Evolutionary conservation across 2,797 vertebrate species (phyloP), one percentile per base, ranked within the genome.

Genomic region (Takifugu rubripes): DNA sequence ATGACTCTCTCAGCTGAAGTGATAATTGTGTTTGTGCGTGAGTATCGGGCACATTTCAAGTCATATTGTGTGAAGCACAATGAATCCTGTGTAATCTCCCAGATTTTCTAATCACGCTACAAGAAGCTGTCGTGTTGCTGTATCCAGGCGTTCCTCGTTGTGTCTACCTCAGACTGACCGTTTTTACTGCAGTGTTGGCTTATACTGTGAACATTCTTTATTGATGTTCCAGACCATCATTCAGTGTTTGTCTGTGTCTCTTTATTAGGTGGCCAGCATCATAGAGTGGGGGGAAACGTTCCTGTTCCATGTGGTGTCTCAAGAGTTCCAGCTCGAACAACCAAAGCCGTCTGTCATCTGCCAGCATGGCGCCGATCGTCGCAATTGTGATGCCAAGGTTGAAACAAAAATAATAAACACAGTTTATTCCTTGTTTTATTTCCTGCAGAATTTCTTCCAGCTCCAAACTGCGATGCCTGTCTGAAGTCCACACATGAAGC

Each of bases 231-330:
- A 10, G 14, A 40, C 36, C 36, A 40, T 40, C 12, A 14, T 40
- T 40, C 36, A 14, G 14, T 40, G 36, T 40, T 1, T 14, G 12
- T 2, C 11, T 40, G 36, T 40, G 36, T 40, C n/a, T n/a, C n/a
- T n/a, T 77, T 21, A 68, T 3, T 78, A 99, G 97, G 83, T 98
- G 71, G 92, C 91, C 0, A 92, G 89, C 74, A 86, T 99, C 62
- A 82, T 96, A 62, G 94, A 98, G 24, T 99, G 97, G 96, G 96
- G 92, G 0, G 94, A 99, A 87, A 93, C 89, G 0, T 99, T 96
- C 69, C 74, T 97, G 48, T 99, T 97, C 83, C 97, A 99, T 0
- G 95, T 96, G 16, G 89, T 93, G 29, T 99, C 96, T 59, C 90
- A 91, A 33, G 97, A 99, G 68, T 99, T 98, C 79, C 94, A 98